A percentile compares a stretch with the other conserved stretches of the same genome.
Evolutionary conservation across 2,888 invertebrate species (phyloP).

Genomic region (Catonia carolina): DNA sequence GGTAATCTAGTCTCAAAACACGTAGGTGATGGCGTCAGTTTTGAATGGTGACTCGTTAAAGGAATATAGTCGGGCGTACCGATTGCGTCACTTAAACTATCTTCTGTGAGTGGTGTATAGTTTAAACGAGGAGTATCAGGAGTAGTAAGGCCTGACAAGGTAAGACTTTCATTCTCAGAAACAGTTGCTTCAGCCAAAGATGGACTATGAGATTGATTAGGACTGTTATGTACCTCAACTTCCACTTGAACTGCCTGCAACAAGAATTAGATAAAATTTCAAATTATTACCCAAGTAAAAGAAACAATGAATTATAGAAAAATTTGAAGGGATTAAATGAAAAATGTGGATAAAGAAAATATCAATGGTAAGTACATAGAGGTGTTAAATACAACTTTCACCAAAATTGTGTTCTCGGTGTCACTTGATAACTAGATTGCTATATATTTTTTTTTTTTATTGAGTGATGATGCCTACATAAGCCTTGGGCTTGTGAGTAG

Average conservation of each 20-base stretch:
- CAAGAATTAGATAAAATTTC: conserved; percentile 7
- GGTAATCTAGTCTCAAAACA: conserved; percentile 32
- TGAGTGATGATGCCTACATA: no score
- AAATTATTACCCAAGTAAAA: not conserved
- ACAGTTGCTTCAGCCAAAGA: conserved; percentile 37
- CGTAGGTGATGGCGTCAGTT: conserved; percentile 15
- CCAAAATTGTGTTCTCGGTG: no score
- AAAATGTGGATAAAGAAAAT: no score
- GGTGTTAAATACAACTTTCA: no score
- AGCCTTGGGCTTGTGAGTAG: no score
- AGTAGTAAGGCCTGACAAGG: conserved; percentile 35
- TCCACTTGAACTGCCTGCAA: conserved; percentile 42
- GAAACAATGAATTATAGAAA: not conserved
- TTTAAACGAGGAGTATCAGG: conserved; percentile 34
- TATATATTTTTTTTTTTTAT: no score
- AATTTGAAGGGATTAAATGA: no score
- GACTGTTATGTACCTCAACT: conserved; percentile 41
- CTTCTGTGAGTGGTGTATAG: conserved; percentile 36
- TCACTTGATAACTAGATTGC: no score
- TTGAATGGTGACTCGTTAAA: not conserved
- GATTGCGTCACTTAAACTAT: conserved; percentile 26
- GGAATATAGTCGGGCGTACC: conserved; percentile 20
- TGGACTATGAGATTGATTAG: conserved; percentile 29
- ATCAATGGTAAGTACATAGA: no score
- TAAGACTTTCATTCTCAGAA: conserved; percentile 38